A percentile compares a stretch with the other conserved stretches of the same genome.
These are phyloP conservation scores for Atta colombica DNA, from an alignment of 1,140 invertebrate species.

Conservation along the genomic window DNA sequence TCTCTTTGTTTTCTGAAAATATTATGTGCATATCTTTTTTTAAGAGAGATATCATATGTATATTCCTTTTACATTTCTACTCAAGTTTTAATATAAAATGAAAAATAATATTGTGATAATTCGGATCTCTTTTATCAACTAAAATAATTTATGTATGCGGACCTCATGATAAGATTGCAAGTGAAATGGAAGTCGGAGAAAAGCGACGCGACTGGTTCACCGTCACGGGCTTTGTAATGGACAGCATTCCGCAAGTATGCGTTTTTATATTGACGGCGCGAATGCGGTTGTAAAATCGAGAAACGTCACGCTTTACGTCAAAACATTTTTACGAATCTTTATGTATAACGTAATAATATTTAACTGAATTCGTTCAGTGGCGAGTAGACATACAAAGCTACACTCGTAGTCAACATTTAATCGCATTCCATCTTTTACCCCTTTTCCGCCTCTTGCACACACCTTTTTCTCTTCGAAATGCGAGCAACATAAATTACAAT, in stretches of 20 bases:
- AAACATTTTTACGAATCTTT: conserved; percentile 36
- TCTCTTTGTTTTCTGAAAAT: neutral
- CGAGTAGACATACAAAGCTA: conserved; percentile 1
- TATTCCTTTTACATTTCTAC: neutral
- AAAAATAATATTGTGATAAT: neutral
- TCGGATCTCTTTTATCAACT: conserved; percentile 27
- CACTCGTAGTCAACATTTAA: conserved; percentile 19
- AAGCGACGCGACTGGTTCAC: conserved; percentile 43
- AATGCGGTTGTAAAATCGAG: conserved; percentile 10
- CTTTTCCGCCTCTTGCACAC: neutral
- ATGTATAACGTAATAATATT: conserved; percentile 38
- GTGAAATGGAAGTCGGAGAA: conserved; percentile 66
- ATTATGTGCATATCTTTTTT: neutral
- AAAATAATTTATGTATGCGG: conserved; percentile 6
- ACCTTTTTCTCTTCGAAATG: conserved; percentile 25
- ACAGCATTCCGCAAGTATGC: conserved; percentile 54
- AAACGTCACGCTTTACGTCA: conserved; percentile 50
- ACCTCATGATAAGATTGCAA: conserved; percentile 61
- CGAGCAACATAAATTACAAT: neutral
- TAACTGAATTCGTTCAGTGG: conserved; percentile 35
- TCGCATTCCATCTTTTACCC: conserved; percentile 12
- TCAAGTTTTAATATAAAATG: neutral
- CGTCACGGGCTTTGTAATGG: conserved; percentile 53
- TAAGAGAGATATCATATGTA: neutral
- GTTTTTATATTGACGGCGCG: conserved; percentile 4